Conservation (phyloP, 2,888 invertebrate genomes). For the Bellardia bayeri region DNA sequence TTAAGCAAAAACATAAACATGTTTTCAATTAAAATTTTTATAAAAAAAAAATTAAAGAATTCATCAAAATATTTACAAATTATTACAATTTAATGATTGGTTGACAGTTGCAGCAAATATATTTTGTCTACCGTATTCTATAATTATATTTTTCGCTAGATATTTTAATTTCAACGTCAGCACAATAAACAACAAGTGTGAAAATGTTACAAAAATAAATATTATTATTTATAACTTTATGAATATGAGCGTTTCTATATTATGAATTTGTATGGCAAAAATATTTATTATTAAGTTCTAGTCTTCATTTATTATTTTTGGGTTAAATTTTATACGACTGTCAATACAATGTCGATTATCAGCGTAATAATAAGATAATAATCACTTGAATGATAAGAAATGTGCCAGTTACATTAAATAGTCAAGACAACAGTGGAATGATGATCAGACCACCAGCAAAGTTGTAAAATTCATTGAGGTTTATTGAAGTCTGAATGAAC, state of each 20-base stretch:
- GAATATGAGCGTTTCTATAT: neutral
- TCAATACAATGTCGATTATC: neutral
- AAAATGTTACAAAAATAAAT: constrained; percentile 12
- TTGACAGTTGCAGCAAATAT: constrained; percentile 16
- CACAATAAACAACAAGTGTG: constrained; percentile 9
- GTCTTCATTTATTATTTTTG: neutral
- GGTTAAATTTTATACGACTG: neutral
- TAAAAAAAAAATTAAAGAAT: neutral
- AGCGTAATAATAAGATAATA: neutral
- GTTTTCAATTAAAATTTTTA: neutral
- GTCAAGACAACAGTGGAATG: neutral
- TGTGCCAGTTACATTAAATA: neutral
- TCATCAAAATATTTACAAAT: neutral
- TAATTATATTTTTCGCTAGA: neutral
- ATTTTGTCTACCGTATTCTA: neutral
- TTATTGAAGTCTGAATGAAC: neutral
- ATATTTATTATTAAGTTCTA: neutral
- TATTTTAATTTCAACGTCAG: constrained; percentile 9
- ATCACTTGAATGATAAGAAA: neutral
- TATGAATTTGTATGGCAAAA: neutral
- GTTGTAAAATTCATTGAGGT: neutral
- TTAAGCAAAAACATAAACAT: neutral
- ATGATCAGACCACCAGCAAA: constrained; percentile 49
- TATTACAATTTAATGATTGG: constrained; percentile 3
- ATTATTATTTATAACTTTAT: constrained; percentile 4